A percentile compares a stretch with the other conserved stretches of the same genome.
phyloP scores from a whole-genome alignment of 2,888 invertebrate genomes.

The Habroteleia sp. region DNA sequence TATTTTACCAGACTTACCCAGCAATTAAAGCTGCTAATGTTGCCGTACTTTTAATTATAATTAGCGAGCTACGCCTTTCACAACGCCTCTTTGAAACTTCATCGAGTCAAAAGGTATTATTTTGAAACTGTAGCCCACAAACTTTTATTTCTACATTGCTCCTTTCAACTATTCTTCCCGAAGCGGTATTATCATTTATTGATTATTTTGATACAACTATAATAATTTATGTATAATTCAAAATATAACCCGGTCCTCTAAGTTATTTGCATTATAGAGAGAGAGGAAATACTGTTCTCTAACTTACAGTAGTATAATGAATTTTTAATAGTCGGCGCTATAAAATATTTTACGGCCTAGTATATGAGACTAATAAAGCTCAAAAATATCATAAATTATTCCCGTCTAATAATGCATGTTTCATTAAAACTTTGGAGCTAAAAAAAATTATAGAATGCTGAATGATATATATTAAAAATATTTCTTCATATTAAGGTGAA shows the following conservation, averaged over 20 bases:
- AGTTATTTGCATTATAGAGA: constrained; percentile 2
- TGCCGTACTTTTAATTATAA: constrained; percentile 80
- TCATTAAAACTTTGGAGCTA: not conserved
- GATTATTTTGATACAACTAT: not conserved
- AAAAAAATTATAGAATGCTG: too few species aligned
- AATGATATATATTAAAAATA: constrained; percentile 6
- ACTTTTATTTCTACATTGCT: too few species aligned
- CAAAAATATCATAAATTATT: constrained; percentile 18
- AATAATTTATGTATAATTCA: constrained; percentile 1
- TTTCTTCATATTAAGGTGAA: not conserved
- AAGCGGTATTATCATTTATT: too few species aligned
- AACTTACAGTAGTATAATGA: constrained; percentile 15
- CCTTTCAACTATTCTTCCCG: too few species aligned
- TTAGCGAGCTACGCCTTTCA: constrained; percentile 79
- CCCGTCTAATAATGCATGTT: constrained; percentile 2
- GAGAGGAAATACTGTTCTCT: constrained; percentile 3
- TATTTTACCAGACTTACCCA: constrained; percentile 79
- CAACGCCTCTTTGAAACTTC: constrained; percentile 75
- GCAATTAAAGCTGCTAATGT: constrained; percentile 80
- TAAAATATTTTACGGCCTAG: constrained; percentile 4
- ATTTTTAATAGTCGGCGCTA: constrained; percentile 13
- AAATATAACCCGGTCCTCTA: not conserved
- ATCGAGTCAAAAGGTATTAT: constrained; percentile 34
- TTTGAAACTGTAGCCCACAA: constrained; percentile 9
- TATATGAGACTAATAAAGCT: constrained; percentile 10